Conservation (phyloP, 2,113 vertebrate genomes). For the Noctilio leporinus region DNA sequence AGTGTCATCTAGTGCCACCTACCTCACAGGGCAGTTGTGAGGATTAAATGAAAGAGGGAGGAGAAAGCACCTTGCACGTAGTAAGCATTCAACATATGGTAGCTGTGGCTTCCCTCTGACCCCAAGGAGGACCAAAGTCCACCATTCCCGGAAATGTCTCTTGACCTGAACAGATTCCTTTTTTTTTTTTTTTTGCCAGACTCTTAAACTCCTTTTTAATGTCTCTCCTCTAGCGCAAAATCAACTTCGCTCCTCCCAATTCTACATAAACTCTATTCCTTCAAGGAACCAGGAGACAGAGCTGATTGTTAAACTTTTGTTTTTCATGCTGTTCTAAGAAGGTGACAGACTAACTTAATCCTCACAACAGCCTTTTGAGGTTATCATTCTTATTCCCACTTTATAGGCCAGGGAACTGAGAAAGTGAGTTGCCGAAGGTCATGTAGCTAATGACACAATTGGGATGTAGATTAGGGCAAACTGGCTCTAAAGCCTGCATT, state of each 20-base stretch:
- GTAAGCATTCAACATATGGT: neutral
- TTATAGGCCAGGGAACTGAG: neutral
- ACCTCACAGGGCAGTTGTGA: neutral
- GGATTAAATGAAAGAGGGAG: neutral
- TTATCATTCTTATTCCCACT: neutral
- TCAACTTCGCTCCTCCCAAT: neutral
- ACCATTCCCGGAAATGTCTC: neutral
- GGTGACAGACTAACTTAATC: neutral
- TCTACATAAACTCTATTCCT: neutral
- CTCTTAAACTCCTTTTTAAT: neutral
- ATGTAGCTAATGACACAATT: neutral
- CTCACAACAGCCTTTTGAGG: neutral
- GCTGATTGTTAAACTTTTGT: neutral
- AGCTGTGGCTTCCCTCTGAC: slow-evolving; percentile 21
- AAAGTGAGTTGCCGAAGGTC: neutral
- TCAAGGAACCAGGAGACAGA: neutral
- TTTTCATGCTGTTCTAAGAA: neutral
- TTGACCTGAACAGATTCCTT: neutral
- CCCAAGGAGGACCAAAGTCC: neutral
- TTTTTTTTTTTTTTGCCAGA: neutral
- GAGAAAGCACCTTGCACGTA: neutral
- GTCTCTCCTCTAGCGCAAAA: neutral
- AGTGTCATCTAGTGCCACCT: too few species aligned
- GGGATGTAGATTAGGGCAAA: neutral
- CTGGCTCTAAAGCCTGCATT: neutral